Percentiles rank a stretch among this genome's conserved stretches.
phyloP scores from a whole-genome alignment of 2,888 invertebrate genomes.

The Nomada lathburiana region DNA sequence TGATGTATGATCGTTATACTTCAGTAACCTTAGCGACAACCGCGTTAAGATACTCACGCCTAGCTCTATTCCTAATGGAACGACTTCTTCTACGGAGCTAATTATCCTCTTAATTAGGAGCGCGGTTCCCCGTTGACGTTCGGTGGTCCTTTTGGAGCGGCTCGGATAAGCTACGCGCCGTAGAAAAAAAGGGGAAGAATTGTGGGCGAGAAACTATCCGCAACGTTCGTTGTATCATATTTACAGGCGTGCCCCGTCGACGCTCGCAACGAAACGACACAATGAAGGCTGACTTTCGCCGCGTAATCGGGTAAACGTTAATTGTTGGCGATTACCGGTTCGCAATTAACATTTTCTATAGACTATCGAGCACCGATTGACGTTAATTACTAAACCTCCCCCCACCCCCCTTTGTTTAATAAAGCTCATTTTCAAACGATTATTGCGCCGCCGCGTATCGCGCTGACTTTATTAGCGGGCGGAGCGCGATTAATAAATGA shows the following conservation, averaged over 20 bases:
- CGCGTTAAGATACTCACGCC: conserved; percentile 55
- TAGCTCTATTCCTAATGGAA: conserved; percentile 64
- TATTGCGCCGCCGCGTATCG: conserved; percentile 25
- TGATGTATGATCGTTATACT: conserved; percentile 71
- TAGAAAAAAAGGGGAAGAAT: no score
- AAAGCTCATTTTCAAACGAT: conserved; percentile 52
- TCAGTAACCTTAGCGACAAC: conserved; percentile 66
- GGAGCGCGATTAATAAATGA: not conserved
- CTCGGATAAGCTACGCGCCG: not conserved
- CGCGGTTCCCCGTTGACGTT: conserved; percentile 37
- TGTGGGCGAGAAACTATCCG: not conserved
- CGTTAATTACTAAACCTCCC: conserved; percentile 64
- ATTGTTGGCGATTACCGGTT: conserved; percentile 64
- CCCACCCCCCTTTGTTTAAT: conserved; percentile 47
- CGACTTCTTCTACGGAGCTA: conserved; percentile 32
- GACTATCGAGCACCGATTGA: conserved; percentile 66
- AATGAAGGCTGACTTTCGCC: conserved; percentile 50
- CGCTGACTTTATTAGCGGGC: conserved; percentile 7
- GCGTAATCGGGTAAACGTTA: conserved; percentile 67
- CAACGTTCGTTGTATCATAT: not conserved
- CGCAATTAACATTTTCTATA: conserved; percentile 68
- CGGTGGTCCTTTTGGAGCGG: not conserved
- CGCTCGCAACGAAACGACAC: not conserved
- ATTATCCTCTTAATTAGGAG: conserved; percentile 59
- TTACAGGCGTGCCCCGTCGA: not conserved